A percentile compares a stretch with the other conserved stretches of the same genome.
Conservation (phyloP, 2,113 vertebrate genomes). For the Nymphicus hollandicus region DNA sequence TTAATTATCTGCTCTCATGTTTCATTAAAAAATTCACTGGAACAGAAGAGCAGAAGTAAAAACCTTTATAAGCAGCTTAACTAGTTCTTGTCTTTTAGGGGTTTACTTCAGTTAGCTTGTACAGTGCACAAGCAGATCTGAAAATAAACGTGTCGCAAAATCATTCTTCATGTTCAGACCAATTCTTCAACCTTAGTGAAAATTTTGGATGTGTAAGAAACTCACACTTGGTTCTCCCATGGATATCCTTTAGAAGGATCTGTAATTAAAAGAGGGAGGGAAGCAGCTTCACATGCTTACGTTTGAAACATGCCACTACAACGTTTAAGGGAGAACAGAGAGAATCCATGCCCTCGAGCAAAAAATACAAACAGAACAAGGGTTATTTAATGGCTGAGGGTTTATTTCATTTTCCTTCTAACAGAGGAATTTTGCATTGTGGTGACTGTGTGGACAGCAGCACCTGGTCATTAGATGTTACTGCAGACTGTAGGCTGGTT, state of each 20-base stretch:
- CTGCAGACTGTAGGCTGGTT: not conserved
- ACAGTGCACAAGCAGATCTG: not conserved
- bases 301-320: conserved; percentile 13
- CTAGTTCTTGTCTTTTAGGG: not conserved
- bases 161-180: not conserved
- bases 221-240: not conserved
- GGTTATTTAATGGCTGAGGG: not conserved
- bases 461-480: not conserved
- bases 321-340: not conserved
- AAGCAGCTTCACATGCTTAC: not conserved
- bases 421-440: not conserved
- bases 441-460: not conserved
- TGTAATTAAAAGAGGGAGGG: conserved; percentile 31
- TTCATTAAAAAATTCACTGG: not conserved
- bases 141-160: not conserved
- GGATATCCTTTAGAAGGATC: not conserved
- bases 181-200: not conserved
- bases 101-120: not conserved
- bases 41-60: not conserved
- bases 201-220: not conserved
- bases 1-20: not conserved
- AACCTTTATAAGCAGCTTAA: not conserved
- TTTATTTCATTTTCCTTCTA: not conserved
- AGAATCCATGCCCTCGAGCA: not conserved
- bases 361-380: not conserved